Base-by-base conservation (phyloP, 2,888 invertebrate genomes). In the Artemia sp. region DNA sequence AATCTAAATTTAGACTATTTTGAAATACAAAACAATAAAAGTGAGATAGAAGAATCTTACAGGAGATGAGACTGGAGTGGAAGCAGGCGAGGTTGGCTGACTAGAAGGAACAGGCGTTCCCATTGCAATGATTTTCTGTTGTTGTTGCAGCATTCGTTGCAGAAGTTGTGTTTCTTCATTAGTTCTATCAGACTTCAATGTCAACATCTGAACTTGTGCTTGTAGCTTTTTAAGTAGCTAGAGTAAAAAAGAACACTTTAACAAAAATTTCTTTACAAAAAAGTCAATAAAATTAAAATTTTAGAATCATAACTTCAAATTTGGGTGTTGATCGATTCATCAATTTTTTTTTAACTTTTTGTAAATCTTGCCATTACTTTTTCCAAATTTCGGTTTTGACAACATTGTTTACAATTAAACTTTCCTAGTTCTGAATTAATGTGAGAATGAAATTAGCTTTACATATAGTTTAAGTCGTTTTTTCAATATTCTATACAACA, bases 91-190 rank as follows among this genome's bases (percentile, higher is more conserved):
- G 52, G 70, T 67, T 53, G 68, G 24, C 24, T 75, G 76, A 70
- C 82, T 80, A 9, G 84, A 84, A 9, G 84, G 83, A 73, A 86
- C 81, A 72, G 86, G 79, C 78, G 87, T 87, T 10, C 87, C 88
- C 12, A 85, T 83, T 0, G 86, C 83, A 72, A 88, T 76, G 72
- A 89, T 87, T 75, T 85, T 85, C 72, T 86, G 84, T 75, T 88
- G 87, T 73, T 87, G 85, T 70, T 84, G 82, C 74, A 85, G 84
- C 52, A 88, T 77, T 73, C 83, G 81, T 71, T 83, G 82, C 68
- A 86, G 75, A 11, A 82, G 76, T 11, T 80, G 77, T 75, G 84
- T 82, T 72, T 85, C 85, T 12, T 80, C 77, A 73, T 81, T 82
- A 4, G 79, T 81, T 74, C 80, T 79, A 70, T 79, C 79, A 73